A percentile compares a stretch with the other conserved stretches of the same genome.
Evolutionary conservation across 2,888 invertebrate genomes (phyloP).

Genomic region (Hololepta plana): DNA sequence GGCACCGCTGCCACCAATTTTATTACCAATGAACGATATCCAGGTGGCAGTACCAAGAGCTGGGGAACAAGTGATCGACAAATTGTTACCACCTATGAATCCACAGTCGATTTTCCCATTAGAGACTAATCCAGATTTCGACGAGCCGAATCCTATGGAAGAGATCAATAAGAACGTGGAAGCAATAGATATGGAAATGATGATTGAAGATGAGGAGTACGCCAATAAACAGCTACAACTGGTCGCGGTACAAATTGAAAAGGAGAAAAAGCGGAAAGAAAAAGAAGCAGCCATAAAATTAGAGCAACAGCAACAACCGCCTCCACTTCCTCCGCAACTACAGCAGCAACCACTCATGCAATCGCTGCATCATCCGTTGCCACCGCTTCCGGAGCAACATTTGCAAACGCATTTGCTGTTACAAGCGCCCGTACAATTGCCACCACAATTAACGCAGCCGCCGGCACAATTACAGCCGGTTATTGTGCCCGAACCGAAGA

Average conservation of each 20-base stretch:
- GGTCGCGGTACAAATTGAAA: slow-evolving; percentile 30
- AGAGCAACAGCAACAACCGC: slow-evolving; percentile 6
- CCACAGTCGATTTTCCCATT: no score
- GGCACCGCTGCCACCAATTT: no score
- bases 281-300: slow-evolving; percentile 27
- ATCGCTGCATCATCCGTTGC: slow-evolving; percentile 17
- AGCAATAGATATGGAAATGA: slow-evolving; percentile 28
- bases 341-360: slow-evolving; percentile 21
- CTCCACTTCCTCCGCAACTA: slow-evolving; percentile 28
- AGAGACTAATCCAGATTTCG: no score
- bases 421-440: slow-evolving; percentile 26
- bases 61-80: no score
- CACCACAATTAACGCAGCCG: slow-evolving; percentile 15
- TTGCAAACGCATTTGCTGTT: slow-evolving; percentile 30
- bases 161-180: slow-evolving; percentile 24
- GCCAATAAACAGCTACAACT: slow-evolving; percentile 34
- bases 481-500: slow-evolving; percentile 20
- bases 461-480: slow-evolving; percentile 1
- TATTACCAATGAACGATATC: no score
- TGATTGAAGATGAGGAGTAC: slow-evolving; percentile 44
- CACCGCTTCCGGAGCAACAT: slow-evolving; percentile 27
- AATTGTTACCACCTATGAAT: no score
- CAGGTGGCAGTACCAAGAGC: no score
- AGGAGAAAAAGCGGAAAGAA: slow-evolving; percentile 36
- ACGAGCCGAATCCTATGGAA: slow-evolving; percentile 27